phyloP scores from a whole-genome alignment of 2,888 invertebrate genomes.

The Oscheius sp. region DNA sequence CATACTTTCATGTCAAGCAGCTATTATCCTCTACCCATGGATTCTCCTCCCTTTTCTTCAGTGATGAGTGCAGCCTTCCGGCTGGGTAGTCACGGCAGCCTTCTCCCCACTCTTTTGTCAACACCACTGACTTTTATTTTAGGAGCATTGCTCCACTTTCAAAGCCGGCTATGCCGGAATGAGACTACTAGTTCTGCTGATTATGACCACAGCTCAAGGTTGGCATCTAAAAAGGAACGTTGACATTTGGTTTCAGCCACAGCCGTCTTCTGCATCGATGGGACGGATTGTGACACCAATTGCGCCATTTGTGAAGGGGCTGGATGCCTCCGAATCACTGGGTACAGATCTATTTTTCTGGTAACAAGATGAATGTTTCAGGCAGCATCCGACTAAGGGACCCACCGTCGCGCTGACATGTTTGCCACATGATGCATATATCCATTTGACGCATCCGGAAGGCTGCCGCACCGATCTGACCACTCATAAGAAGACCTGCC shows the following conservation, averaged over 20 bases:
- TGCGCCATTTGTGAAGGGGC: conserved; percentile 58
- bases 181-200: conserved; percentile 26
- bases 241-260: conserved; percentile 7
- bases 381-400: conserved; percentile 43
- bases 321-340: conserved; percentile 54
- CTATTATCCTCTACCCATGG: background rate
- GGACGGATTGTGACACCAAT: conserved; percentile 52
- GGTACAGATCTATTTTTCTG: conserved; percentile 30
- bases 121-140: conserved; percentile 6
- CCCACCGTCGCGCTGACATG: conserved; percentile 52
- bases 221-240: background rate
- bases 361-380: conserved; percentile 31
- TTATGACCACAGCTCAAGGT: conserved; percentile 7
- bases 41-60: background rate
- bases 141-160: conserved; percentile 24
- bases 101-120: background rate
- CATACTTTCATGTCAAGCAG: conserved; percentile 14
- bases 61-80: conserved; percentile 30
- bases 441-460: conserved; percentile 55
- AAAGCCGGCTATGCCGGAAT: conserved; percentile 33
- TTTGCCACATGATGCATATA: conserved; percentile 53
- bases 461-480: conserved; percentile 53
- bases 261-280: conserved; percentile 57
- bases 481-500: conserved; percentile 49
- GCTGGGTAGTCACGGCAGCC: conserved; percentile 21